Conservation (phyloP, 2,888 invertebrate genomes). For the Lasioglossum vierecki region DNA sequence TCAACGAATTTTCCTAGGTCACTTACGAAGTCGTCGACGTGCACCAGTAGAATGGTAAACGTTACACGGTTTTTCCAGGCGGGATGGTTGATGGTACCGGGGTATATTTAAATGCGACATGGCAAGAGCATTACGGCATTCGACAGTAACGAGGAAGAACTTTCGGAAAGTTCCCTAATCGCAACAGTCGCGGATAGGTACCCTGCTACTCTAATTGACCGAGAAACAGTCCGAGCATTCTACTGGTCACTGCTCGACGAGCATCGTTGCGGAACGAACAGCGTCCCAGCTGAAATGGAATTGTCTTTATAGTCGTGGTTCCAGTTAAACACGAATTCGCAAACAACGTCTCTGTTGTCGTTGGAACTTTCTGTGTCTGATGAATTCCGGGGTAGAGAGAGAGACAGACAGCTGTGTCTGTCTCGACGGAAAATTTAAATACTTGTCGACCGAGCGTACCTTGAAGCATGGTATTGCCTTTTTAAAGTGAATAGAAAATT, state of each 20-base stretch:
- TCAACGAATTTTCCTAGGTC: neutral
- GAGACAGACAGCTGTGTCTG: neutral
- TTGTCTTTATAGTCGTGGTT: slow-evolving; percentile 32
- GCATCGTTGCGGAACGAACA: neutral
- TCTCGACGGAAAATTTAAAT: neutral
- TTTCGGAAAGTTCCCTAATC: slow-evolving; percentile 45
- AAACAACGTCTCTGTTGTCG: slow-evolving; percentile 24
- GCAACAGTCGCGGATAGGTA: slow-evolving; percentile 22
- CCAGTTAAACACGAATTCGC: slow-evolving; percentile 20
- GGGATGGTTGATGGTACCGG: neutral
- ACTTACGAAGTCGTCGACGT: neutral
- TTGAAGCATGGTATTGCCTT: neutral
- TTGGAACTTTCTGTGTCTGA: slow-evolving; percentile 34
- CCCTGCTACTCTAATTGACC: slow-evolving; percentile 59
- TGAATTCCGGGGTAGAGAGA: neutral
- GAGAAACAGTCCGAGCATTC: slow-evolving; percentile 57
- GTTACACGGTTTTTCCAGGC: neutral
- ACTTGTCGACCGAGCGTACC: neutral
- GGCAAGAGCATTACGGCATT: slow-evolving; percentile 12
- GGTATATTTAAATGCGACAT: neutral
- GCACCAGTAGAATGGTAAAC: neutral
- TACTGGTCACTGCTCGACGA: slow-evolving; percentile 16
- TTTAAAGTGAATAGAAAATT: neutral
- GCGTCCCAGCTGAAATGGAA: slow-evolving; percentile 26
- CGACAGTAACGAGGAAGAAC: slow-evolving; percentile 45